Base-by-base conservation (phyloP, 2,797 vertebrate genomes). In the Kryptopterus vitreolus region DNA sequence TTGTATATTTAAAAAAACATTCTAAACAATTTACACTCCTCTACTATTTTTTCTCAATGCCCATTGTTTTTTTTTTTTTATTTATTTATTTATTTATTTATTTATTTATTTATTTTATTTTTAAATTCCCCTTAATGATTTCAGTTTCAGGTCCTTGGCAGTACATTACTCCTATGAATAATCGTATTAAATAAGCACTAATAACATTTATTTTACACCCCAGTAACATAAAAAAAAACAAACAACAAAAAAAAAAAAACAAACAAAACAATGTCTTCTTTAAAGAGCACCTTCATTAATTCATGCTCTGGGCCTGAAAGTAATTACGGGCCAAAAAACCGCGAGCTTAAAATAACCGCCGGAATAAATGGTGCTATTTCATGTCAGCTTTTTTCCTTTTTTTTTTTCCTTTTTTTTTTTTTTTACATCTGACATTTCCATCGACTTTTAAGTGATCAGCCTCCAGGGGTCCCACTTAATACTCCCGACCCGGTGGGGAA, bases 351-450 rank as follows among this genome's bases (percentile, higher is more conserved):
- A 71, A 53, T 22, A 33, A 53, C 18, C 22, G 26, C 48, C 33
- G 12, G 29, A 31, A 70, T 50, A 50, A 52, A 70, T 20, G 26
- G 66, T 11, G 48, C n/a, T 71, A n/a, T 33, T 53, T 53, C 15
- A 18, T 22, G 29, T 22, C 69, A 52, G 50, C 48, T 20, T 53
- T 71, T 70, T n/a, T n/a, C n/a, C n/a, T n/a, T 20, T 53, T 71
- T 43, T 43, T 0, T 43, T 43, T 10, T 43, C 38, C 10, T 38
- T 38, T 38, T 38, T 38, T 43, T 43, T 43, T 43, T 43, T 43
- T 43, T 10, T 71, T 52, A 33, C 50, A n/a, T 33, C 48, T 71
- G 69, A n/a, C 69, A 71, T 71, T 71, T 70, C 29, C 29, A 71
- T 15, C 31, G 48, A 71, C 69, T 71, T n/a, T 43, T 52, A 52